phyloP scores from a whole-genome alignment of 2,113 vertebrate genomes.

The Ptilonorhynchus violaceus region DNA sequence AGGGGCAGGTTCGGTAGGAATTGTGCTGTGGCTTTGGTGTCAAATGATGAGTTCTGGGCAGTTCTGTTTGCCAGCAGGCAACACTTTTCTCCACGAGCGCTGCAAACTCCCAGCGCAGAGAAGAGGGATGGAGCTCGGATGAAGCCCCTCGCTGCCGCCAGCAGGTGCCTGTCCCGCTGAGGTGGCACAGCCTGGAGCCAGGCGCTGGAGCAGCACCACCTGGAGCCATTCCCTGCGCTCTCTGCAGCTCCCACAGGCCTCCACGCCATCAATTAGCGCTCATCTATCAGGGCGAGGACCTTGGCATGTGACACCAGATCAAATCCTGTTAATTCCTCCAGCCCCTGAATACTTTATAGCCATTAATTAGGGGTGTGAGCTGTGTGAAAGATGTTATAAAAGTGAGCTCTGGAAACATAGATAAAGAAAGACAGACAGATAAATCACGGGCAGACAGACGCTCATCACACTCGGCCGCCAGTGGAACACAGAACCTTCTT shows the following conservation, averaged over 20 bases:
- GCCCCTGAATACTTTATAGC: not conserved
- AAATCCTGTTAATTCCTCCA: not conserved
- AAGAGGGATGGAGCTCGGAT: not conserved
- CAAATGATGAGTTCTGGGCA: not conserved
- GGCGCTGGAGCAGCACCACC: not conserved
- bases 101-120: not conserved
- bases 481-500: not conserved
- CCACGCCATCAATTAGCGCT: not conserved
- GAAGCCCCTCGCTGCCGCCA: accelerated
- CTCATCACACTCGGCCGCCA: not conserved
- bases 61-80: not conserved
- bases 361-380: not conserved
- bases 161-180: not conserved
- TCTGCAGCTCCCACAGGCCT: not conserved
- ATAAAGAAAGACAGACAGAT: not conserved
- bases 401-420: not conserved
- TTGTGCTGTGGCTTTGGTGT: accelerated
- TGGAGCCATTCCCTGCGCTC: not conserved
- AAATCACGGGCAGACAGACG: not conserved
- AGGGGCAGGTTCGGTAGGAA: not conserved
- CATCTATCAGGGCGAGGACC: not conserved
- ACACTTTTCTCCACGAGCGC: accelerated
- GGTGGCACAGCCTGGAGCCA: accelerated
- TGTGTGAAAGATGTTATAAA: not conserved
- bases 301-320: not conserved